Percentiles rank a stretch among this genome's conserved stretches.
These are phyloP conservation scores for Dicyrtoma fusca DNA, from an alignment of 2,888 invertebrate genomes.

Conservation along the genomic window DNA sequence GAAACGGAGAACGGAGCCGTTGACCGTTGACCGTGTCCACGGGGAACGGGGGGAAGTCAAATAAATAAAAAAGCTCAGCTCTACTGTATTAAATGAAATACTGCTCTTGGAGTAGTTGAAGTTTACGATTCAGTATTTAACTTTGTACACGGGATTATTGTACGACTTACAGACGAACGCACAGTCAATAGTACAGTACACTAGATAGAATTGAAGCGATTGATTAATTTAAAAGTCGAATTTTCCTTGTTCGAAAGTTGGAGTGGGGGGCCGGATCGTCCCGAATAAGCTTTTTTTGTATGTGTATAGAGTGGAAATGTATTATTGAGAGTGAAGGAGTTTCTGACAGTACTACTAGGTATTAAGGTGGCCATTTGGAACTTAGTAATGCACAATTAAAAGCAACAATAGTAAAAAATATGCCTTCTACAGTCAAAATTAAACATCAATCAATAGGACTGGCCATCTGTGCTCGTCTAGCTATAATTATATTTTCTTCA, in stretches of 20 bases:
- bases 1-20: too few relatives aligned
- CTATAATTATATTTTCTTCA: constrained; percentile 20
- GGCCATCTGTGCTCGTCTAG: constrained; percentile 23
- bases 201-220: neutral
- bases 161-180: neutral
- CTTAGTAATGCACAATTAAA: constrained; percentile 22
- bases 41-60: too few relatives aligned
- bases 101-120: neutral
- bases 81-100: too few relatives aligned
- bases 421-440: constrained; percentile 41
- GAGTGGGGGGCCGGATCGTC: neutral
- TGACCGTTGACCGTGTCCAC: too few relatives aligned
- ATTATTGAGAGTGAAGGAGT: neutral
- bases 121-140: too few relatives aligned
- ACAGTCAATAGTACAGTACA: neutral
- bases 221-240: neutral
- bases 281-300: neutral
- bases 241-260: neutral
- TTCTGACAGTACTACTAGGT: neutral
- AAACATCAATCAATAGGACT: constrained; percentile 22
- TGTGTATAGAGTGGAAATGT: neutral
- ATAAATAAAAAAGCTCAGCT: too few relatives aligned
- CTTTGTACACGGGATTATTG: too few relatives aligned
- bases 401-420: constrained; percentile 21
- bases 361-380: neutral